Conservation (phyloP, 2,113 vertebrate genomes). For the Oryzias woworae region DNA sequence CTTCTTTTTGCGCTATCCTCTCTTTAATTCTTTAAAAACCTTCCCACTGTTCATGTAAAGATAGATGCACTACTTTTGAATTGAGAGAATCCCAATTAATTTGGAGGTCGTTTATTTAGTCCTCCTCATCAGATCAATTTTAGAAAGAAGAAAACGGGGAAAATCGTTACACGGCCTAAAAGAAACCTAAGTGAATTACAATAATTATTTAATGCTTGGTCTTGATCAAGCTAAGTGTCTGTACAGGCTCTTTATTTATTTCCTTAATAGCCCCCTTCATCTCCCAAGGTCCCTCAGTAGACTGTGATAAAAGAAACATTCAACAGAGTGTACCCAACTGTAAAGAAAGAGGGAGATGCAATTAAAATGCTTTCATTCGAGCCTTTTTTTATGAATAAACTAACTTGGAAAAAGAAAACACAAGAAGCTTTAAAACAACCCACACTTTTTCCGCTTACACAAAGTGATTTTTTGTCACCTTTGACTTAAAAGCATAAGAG, state of each 20-base stretch:
- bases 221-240: conserved; percentile 75
- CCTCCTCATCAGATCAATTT: conserved; percentile 66
- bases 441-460: conserved; percentile 7
- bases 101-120: conserved; percentile 73
- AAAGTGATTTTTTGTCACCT: background rate
- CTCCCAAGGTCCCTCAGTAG: conserved; percentile 53
- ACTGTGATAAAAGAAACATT: conserved; percentile 60
- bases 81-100: conserved; percentile 67
- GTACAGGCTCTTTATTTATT: conserved; percentile 65
- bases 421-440: conserved; percentile 2
- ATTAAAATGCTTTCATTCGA: background rate
- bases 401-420: conserved; percentile 4
- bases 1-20: conserved; percentile 22
- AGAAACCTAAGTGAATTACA: conserved; percentile 74
- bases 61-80: conserved; percentile 47
- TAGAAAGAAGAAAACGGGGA: conserved; percentile 58
- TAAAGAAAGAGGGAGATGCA: conserved; percentile 8
- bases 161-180: conserved; percentile 72
- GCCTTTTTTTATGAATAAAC: conserved; percentile 12
- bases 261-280: conserved; percentile 68
- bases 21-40: conserved; percentile 52
- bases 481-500: no score
- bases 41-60: conserved; percentile 47
- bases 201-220: conserved; percentile 77
- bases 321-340: conserved; percentile 25